These are phyloP conservation scores for Cyphomyrus discorhynchus DNA, from an alignment of 2,113 vertebrate genomes.

Conservation along the genomic window DNA sequence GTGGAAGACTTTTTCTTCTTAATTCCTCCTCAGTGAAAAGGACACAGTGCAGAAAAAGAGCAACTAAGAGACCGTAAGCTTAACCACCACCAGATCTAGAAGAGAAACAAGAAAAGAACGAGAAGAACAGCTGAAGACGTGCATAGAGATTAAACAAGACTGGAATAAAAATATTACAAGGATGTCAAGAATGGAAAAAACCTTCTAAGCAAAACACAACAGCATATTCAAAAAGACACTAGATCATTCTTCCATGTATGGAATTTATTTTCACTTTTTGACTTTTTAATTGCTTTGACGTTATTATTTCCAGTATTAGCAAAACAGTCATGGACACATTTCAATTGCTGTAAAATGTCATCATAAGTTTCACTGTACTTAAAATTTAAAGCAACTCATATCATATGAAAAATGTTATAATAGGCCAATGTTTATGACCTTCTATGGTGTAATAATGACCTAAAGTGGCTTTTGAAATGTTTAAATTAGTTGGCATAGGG, in stretches of 20 bases:
- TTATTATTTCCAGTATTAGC: not conserved
- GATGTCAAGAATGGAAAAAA: not conserved
- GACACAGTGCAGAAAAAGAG: slow-evolving; percentile 48
- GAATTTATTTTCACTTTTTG: not conserved
- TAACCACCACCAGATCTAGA: slow-evolving; percentile 58
- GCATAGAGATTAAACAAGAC: not conserved
- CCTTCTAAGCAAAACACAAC: not conserved
- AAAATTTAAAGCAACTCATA: not conserved
- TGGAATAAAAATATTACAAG: not conserved
- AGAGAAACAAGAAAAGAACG: slow-evolving; percentile 32
- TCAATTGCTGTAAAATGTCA: not conserved
- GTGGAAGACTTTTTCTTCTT: slow-evolving; percentile 52
- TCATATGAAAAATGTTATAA: not conserved
- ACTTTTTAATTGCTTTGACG: not conserved
- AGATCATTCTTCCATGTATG: not conserved
- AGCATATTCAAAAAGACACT: not conserved
- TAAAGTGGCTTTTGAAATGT: not conserved
- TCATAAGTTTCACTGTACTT: not conserved
- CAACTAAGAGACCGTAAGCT: slow-evolving; percentile 23
- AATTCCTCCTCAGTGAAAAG: slow-evolving; percentile 41
- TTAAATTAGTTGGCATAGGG: not conserved
- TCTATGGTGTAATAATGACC: not conserved
- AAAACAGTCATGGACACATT: not conserved
- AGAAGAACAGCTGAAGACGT: slow-evolving; percentile 11
- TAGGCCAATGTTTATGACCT: not conserved